These are phyloP conservation scores for Hiodon tergisus DNA, from an alignment of 2,113 vertebrate species.

Conservation along the genomic window DNA sequence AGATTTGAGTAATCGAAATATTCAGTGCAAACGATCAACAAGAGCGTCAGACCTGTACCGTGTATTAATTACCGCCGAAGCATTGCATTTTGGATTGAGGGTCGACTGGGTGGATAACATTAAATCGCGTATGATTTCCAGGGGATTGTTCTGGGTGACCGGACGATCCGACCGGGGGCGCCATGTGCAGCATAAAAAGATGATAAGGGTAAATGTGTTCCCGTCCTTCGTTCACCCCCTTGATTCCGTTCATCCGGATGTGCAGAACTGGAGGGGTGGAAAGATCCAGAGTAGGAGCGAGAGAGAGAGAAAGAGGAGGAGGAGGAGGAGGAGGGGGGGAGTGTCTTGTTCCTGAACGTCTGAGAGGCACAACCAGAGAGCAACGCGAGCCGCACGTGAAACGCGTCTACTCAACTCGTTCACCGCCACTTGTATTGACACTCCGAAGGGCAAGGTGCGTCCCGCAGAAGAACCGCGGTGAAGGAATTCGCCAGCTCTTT, in stretches of 20 bases:
- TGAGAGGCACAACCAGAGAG: not conserved
- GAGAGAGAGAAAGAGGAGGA: slow-evolving; percentile 28
- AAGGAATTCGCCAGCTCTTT: not conserved
- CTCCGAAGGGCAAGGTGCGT: not conserved
- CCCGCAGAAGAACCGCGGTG: not conserved
- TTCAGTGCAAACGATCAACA: too few species aligned
- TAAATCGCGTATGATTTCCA: too few species aligned
- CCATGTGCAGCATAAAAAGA: not conserved
- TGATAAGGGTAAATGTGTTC: not conserved
- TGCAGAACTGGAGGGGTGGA: slow-evolving; percentile 16
- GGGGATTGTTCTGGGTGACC: not conserved
- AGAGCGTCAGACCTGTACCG: too few species aligned
- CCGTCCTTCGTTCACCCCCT: slow-evolving; percentile 15
- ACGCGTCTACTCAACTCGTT: not conserved
- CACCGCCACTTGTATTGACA: not conserved
- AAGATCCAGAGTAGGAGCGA: slow-evolving; percentile 27
- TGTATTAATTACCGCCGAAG: not conserved
- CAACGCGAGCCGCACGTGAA: not conserved
- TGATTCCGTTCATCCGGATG: slow-evolving; percentile 26
- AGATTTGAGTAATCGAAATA: too few species aligned
- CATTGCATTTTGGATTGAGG: not conserved
- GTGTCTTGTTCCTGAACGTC: slow-evolving; percentile 1
- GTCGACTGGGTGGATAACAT: not conserved
- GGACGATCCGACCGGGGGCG: not conserved
- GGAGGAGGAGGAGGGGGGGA: slow-evolving; percentile 25